phyloP scores from a whole-genome alignment of 1,140 invertebrate species.

The Lycorma delicatula region DNA sequence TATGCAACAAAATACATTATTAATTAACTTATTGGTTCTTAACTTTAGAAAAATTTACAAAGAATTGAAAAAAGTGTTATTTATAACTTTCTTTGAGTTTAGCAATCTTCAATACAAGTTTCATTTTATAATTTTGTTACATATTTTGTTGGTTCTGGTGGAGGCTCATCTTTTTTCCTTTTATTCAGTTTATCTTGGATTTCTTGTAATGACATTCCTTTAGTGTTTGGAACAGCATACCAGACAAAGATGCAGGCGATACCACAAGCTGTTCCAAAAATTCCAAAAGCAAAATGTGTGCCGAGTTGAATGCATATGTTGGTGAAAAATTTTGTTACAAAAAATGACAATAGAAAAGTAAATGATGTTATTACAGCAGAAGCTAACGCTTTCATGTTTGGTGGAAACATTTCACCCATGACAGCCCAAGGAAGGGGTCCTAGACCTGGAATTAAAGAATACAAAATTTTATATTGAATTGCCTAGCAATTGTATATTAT shows the following conservation, averaged over 20 bases:
- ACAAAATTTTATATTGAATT: too few relatives aligned
- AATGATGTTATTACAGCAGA: constrained; percentile 63
- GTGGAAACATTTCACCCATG: constrained; percentile 73
- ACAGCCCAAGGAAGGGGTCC: constrained; percentile 78
- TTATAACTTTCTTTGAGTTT: too few relatives aligned
- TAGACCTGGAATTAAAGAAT: constrained; percentile 55
- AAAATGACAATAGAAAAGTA: constrained; percentile 70
- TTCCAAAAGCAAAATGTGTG: constrained; percentile 64
- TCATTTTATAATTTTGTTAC: neutral
- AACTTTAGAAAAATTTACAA: too few relatives aligned
- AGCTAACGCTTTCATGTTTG: constrained; percentile 63
- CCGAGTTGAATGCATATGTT: constrained; percentile 49
- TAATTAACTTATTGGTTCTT: too few relatives aligned
- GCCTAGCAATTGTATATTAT: constrained; percentile 61
- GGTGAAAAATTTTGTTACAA: constrained; percentile 68
- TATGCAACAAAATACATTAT: too few relatives aligned
- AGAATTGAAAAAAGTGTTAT: too few relatives aligned
- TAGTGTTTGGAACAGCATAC: constrained; percentile 68
- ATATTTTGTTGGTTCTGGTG: neutral
- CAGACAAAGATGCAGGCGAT: constrained; percentile 48
- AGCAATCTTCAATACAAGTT: too few relatives aligned
- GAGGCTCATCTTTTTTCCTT: constrained; percentile 15
- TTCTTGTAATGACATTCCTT: constrained; percentile 65
- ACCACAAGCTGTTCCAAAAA: constrained; percentile 64
- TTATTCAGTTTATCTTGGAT: constrained; percentile 57